Percentiles rank a stretch among this genome's conserved stretches.
Evolutionary conservation across 2,888 invertebrate genomes (phyloP).

Genomic region (Drosophila testacea): DNA sequence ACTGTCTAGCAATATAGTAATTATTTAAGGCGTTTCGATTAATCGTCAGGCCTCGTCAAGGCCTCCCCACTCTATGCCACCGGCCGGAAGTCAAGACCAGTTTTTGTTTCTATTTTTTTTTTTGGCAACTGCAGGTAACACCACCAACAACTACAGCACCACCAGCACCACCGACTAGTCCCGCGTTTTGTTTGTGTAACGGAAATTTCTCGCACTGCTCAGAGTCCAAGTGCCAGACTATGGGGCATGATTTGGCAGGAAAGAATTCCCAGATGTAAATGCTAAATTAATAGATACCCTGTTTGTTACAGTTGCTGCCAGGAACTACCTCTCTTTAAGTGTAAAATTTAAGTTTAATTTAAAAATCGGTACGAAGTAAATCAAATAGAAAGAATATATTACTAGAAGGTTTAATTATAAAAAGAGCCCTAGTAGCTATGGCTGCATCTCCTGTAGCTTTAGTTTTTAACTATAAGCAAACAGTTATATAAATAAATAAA

Average conservation of each 20-base stretch:
- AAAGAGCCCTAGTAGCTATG: too few species aligned
- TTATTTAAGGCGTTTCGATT: conserved; percentile 42
- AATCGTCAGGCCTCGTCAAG: conserved; percentile 56
- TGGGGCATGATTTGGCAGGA: conserved; percentile 53
- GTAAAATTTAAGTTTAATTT: too few species aligned
- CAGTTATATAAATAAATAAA: too few species aligned
- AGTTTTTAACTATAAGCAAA: too few species aligned
- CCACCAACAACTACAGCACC: conserved; percentile 2
- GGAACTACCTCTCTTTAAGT: background rate
- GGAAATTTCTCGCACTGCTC: conserved; percentile 59
- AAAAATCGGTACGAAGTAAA: background rate
- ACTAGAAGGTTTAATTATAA: too few species aligned
- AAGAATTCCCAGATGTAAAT: background rate
- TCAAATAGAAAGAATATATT: too few species aligned
- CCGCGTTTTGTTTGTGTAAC: conserved; percentile 45
- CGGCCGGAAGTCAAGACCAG: conserved; percentile 73
- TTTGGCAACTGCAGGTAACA: conserved; percentile 10
- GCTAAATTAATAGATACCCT: conserved; percentile 10
- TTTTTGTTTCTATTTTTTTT: conserved; percentile 21
- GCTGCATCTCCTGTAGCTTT: too few species aligned
- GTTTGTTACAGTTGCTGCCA: background rate
- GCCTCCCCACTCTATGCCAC: conserved; percentile 50
- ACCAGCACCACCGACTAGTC: background rate
- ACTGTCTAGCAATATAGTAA: conserved; percentile 48
- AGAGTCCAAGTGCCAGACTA: conserved; percentile 35